phyloP scores from a whole-genome alignment of 2,113 vertebrate genomes.

The Peromyscus maniculatus region DNA sequence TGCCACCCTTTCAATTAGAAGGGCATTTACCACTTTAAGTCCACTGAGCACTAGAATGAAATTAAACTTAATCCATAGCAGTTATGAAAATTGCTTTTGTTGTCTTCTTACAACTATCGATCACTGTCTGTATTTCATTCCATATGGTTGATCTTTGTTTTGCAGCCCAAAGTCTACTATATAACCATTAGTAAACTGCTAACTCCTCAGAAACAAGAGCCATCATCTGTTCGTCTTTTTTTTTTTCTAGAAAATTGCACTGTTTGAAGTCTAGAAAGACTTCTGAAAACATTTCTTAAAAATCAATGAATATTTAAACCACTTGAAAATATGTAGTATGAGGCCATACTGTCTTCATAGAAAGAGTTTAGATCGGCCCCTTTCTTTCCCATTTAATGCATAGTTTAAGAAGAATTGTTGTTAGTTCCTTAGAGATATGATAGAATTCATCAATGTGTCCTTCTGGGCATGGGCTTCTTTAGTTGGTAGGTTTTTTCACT shows the following conservation, averaged over 20 bases:
- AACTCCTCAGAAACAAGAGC: neutral
- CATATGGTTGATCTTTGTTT: neutral
- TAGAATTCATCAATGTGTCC: neutral
- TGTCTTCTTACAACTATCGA: neutral
- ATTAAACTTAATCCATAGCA: neutral
- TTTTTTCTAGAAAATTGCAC: neutral
- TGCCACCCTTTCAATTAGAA: slow-evolving; percentile 34
- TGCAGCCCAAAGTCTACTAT: neutral
- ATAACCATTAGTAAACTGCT: neutral
- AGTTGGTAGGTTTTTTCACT: neutral
- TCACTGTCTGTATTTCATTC: neutral
- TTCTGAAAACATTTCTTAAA: neutral
- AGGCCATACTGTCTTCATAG: neutral
- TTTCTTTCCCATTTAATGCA: neutral
- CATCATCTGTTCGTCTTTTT: neutral
- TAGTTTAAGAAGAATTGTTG: neutral
- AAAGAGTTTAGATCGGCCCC: neutral
- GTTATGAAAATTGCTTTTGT: neutral
- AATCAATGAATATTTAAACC: neutral
- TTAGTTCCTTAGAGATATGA: neutral
- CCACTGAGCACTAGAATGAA: neutral
- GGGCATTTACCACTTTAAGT: neutral
- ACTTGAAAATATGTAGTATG: neutral
- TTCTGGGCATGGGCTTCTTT: neutral
- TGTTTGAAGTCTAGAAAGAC: neutral